Base-by-base conservation (phyloP, 37 sponge, comb jelly and placozoan genomes). In the Dysidea cf. avara region DNA sequence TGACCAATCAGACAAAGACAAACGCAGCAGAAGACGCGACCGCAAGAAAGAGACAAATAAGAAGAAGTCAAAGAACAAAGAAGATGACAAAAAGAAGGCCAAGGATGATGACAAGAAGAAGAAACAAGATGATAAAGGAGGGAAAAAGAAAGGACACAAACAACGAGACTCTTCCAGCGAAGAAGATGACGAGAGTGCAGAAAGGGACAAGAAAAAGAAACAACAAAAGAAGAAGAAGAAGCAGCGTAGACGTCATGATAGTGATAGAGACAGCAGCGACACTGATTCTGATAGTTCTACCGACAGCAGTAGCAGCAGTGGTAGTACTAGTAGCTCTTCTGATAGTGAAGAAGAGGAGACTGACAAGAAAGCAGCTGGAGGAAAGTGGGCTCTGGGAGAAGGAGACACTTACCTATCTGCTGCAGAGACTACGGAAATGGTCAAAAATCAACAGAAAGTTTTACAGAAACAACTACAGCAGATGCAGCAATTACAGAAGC, bases 341-440 rank as follows among this genome's bases (percentile, higher is more conserved):
- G 47, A 54, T 4, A 56, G 56, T 77, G 80, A 48, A 24, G 53
- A 83, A 31, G 83, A 77, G 29, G 46, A 66, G n/a, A 30, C 77
- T 4, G 61, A 64, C 35, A n/a, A n/a, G n/a, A n/a, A n/a, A n/a
- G n/a, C n/a, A n/a, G n/a, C n/a, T n/a, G n/a, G n/a, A n/a, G 65
- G 78, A 4, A 31, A 58, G 12, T 86, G 87, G 87, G 87, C 87
- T 17, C 65, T 86, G 12, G 66, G 65, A 2, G 86, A 75, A 21
- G 71, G 71, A 1, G 64, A 64, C 18, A 60, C 38, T 14, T 71
- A 80, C 30, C 24, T 46, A 24, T n/a, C n/a, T n/a, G n/a, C n/a
- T n/a, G 76, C 54, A 39, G 57, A 69, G 5, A 56, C 68, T 11
- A 71, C 74, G 7, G 66, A 53, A 60, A 62, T 61, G 55, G 83